phyloP scores from a whole-genome alignment of 2,888 invertebrate species.

The Leptothorax acervorum region DNA sequence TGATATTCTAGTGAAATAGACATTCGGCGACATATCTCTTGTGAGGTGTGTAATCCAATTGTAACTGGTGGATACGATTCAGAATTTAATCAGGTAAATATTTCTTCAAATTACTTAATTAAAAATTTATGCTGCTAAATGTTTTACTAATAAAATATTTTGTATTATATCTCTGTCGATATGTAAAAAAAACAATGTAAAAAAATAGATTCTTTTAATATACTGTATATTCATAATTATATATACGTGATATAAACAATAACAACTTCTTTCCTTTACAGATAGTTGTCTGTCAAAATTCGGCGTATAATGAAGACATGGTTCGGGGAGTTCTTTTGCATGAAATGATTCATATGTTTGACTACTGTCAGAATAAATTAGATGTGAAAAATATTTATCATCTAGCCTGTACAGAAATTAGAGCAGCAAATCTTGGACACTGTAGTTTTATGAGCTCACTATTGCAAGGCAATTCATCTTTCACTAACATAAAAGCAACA shows the following conservation, averaged over 20 bases:
- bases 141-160: neutral
- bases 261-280: conserved; percentile 82
- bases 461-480: conserved; percentile 91
- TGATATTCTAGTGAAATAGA: conserved; percentile 90
- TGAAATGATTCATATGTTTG: conserved; percentile 90
- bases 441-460: conserved; percentile 95
- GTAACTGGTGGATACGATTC: conserved; percentile 98
- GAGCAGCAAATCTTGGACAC: conserved; percentile 97
- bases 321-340: conserved; percentile 94
- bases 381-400: conserved; percentile 85
- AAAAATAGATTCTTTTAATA: conserved; percentile 12
- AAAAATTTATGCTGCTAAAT: neutral
- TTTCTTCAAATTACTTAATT: neutral
- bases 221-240: neutral
- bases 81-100: conserved; percentile 90
- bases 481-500: conserved; percentile 90
- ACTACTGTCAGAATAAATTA: conserved; percentile 43
- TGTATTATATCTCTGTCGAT: neutral
- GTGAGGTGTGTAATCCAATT: conserved; percentile 94
- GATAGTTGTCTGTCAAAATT: conserved; percentile 97
- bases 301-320: conserved; percentile 89
- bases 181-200: neutral
- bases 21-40: conserved; percentile 94
- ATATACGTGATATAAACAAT: neutral
- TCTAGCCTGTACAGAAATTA: conserved; percentile 95